phyloP scores from a whole-genome alignment of 2,888 invertebrate genomes.

The Argyresthia goedartella region DNA sequence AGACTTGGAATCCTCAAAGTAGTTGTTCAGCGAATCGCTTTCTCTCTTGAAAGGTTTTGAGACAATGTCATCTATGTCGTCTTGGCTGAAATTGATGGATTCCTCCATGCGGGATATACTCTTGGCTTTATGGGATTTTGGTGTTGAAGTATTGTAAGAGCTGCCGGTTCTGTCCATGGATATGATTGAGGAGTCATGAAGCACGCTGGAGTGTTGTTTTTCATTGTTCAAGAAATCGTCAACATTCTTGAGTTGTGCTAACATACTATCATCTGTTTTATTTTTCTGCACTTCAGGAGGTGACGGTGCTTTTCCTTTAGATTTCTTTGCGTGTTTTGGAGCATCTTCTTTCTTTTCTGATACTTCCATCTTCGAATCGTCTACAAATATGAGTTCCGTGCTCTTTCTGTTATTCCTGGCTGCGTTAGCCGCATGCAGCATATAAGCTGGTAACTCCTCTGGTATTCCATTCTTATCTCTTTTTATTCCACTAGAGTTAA shows the following conservation, averaged over 20 bases:
- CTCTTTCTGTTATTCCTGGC: slow-evolving; percentile 77
- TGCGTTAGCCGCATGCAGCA: slow-evolving; percentile 79
- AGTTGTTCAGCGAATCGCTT: slow-evolving; percentile 61
- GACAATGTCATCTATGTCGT: slow-evolving; percentile 67
- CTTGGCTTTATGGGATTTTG: slow-evolving; percentile 53
- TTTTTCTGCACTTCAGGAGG: slow-evolving; percentile 66
- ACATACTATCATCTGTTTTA: slow-evolving; percentile 59
- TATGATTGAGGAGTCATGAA: slow-evolving; percentile 31
- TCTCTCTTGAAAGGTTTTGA: slow-evolving; percentile 59
- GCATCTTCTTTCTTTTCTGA: slow-evolving; percentile 5
- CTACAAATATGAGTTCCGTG: neutral
- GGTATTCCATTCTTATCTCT: slow-evolving; percentile 74
- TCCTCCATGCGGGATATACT: slow-evolving; percentile 44
- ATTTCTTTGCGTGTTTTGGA: slow-evolving; percentile 43
- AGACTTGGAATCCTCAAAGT: slow-evolving; percentile 56
- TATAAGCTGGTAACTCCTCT: slow-evolving; percentile 78
- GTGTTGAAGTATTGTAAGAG: slow-evolving; percentile 60
- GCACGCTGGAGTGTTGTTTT: slow-evolving; percentile 50
- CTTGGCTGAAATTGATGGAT: slow-evolving; percentile 57
- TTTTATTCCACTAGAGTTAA: slow-evolving; percentile 72
- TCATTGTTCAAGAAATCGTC: slow-evolving; percentile 54
- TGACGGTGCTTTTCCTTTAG: slow-evolving; percentile 80
- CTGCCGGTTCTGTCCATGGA: slow-evolving; percentile 26
- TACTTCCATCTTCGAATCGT: slow-evolving; percentile 1
- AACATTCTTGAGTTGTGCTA: slow-evolving; percentile 50